These are phyloP conservation scores for Pseudomyrmex pallidus DNA, from an alignment of 1,140 invertebrate species.

Conservation along the genomic window DNA sequence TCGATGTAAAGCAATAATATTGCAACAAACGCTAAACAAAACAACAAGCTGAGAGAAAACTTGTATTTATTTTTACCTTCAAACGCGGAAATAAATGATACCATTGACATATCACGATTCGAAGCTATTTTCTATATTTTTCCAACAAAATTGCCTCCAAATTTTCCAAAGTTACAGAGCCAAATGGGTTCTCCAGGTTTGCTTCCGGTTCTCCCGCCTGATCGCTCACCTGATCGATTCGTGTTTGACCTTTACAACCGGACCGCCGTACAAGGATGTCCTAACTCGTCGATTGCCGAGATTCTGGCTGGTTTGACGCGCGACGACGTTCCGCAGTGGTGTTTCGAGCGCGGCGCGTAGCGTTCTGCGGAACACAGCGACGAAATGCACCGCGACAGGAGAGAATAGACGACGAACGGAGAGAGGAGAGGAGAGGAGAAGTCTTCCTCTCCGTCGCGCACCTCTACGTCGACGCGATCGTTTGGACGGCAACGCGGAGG, in stretches of 20 bases:
- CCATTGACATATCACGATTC: neutral
- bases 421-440: conserved; percentile 32
- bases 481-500: conserved; percentile 52
- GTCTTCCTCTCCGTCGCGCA: conserved; percentile 37
- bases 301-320: conserved; percentile 57
- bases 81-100: neutral
- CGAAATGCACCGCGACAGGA: conserved; percentile 64
- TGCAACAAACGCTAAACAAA: neutral
- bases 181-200: neutral
- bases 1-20: neutral
- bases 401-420: conserved; percentile 13
- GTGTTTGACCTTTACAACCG: conserved; percentile 30
- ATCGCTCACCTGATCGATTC: conserved; percentile 53
- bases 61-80: neutral
- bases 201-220: no score
- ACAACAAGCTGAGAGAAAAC: neutral
- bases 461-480: conserved; percentile 66
- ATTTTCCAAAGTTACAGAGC: neutral
- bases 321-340: conserved; percentile 70
- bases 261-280: conserved; percentile 10
- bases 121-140: neutral
- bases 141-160: neutral
- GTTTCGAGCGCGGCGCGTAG: conserved; percentile 73
- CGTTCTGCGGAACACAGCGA: conserved; percentile 70
- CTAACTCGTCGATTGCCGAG: neutral